Conservation (phyloP, 1,140 invertebrate genomes). For the Trypoxylus dichotomus region DNA sequence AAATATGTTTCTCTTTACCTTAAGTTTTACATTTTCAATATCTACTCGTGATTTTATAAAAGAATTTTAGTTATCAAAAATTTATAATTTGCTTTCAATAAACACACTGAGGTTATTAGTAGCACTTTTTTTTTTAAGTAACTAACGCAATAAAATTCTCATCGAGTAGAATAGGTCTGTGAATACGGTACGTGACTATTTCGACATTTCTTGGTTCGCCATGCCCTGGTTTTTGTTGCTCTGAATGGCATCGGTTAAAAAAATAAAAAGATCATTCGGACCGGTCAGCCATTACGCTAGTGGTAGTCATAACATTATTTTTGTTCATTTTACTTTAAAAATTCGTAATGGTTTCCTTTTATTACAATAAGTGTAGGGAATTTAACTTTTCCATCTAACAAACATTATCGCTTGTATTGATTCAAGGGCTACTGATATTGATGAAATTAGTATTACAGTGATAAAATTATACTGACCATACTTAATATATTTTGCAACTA, state of each 20-base stretch:
- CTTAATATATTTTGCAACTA: no score
- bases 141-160: not conserved
- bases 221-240: conserved; percentile 21
- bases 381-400: not conserved
- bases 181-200: conserved; percentile 17
- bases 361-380: not conserved
- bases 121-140: not conserved
- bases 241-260: not conserved
- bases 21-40: no score
- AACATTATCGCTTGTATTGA: no score
- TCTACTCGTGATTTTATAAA: no score
- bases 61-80: no score
- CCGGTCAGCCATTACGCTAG: not conserved
- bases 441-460: no score
- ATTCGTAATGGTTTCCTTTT: not conserved
- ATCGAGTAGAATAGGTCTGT: not conserved
- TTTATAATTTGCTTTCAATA: conserved; percentile 37
- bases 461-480: no score
- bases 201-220: conserved; percentile 15
- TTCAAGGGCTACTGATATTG: no score
- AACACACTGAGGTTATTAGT: not conserved
- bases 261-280: not conserved
- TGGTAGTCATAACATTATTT: conserved; percentile 21
- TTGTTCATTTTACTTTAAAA: not conserved
- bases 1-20: no score